These are phyloP conservation scores for Selenia dentaria DNA, from an alignment of 2,888 invertebrate species.

Conservation along the genomic window DNA sequence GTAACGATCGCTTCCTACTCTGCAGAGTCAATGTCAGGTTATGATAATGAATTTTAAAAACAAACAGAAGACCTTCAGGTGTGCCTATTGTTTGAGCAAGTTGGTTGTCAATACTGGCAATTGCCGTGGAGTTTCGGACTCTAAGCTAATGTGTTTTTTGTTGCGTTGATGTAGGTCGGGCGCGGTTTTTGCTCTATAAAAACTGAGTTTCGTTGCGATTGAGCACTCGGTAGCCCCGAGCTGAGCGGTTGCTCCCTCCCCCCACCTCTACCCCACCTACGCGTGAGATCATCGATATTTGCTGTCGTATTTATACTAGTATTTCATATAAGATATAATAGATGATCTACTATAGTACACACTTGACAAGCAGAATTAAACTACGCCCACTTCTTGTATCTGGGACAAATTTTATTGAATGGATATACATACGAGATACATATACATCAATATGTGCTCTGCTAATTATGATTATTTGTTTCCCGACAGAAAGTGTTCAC, in stretches of 20 bases:
- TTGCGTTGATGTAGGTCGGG: constrained; percentile 77
- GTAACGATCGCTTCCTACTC: constrained; percentile 42
- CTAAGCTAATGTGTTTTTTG: constrained; percentile 54
- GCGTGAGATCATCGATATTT: constrained; percentile 55
- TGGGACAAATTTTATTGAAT: constrained; percentile 5
- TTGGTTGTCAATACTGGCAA: constrained; percentile 40
- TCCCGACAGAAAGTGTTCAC: not conserved
- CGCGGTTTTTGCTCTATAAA: constrained; percentile 59
- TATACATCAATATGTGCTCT: not conserved
- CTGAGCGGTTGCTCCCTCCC: constrained; percentile 17
- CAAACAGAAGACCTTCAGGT: constrained; percentile 42
- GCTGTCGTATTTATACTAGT: constrained; percentile 5
- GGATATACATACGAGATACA: too few species aligned
- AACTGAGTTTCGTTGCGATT: constrained; percentile 54
- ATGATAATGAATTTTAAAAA: constrained; percentile 51
- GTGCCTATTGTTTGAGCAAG: constrained; percentile 38
- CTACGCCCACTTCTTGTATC: constrained; percentile 3
- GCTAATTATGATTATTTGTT: not conserved
- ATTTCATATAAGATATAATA: constrained; percentile 22
- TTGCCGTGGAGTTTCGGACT: constrained; percentile 40
- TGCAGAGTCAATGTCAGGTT: constrained; percentile 44
- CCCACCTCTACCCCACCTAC: constrained; percentile 29
- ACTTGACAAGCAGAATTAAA: constrained; percentile 2
- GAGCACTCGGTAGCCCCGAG: constrained; percentile 42
- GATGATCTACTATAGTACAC: constrained; percentile 8